Base-by-base conservation (phyloP, 2,113 vertebrate species). In the Xiphophorus hellerii region DNA sequence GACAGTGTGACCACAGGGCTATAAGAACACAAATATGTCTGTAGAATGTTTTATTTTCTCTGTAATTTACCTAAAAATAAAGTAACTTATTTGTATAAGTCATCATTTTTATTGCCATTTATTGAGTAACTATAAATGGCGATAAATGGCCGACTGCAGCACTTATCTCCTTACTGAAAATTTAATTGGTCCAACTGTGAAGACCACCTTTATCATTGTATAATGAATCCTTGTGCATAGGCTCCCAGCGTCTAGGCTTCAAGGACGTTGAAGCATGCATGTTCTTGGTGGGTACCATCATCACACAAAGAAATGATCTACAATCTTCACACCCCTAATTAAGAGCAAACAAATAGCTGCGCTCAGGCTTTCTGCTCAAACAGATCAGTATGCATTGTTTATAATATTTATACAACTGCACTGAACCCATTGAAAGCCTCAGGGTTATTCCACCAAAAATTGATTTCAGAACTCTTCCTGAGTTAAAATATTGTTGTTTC, bases 1-100 rank as follows among this genome's bases (percentile, higher is more conserved):
- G 75, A 66, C 74, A 61, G 42, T 62, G 44, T 68, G 42, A n/a
- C 74, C 66, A 62, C 51, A 73, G 64, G 64, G 60, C 30, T 82
- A 65, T 17, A n/a, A 63, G 31, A 79, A 71, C 35, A 76, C 62
- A 80, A 82, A 85, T 83, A 77, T 80, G 69, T 69, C 31, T 66
- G 71, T 0, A 39, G 58, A 79, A 78, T 80, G 68, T 30, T 39
- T 64, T 78, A 4, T 62, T 39, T 73, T 42, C 29, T n/a, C 6
- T 51, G 71, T 35, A 76, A 76, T 72, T 66, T 72, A 17, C 15
- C 4, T 37, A 37, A 37, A 11, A 42, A 42, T 1, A 1, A 20
- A 20, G 0, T 48, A 17, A 48, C 44, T 48, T 5, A 20, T 48
- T 20, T 20, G 44, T 17, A 20, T 17, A 10, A 25, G 17, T 58